A percentile compares a stretch with the other conserved stretches of the same genome.
Conservation (phyloP, 2,113 vertebrate genomes). For the Jacana jacana region DNA sequence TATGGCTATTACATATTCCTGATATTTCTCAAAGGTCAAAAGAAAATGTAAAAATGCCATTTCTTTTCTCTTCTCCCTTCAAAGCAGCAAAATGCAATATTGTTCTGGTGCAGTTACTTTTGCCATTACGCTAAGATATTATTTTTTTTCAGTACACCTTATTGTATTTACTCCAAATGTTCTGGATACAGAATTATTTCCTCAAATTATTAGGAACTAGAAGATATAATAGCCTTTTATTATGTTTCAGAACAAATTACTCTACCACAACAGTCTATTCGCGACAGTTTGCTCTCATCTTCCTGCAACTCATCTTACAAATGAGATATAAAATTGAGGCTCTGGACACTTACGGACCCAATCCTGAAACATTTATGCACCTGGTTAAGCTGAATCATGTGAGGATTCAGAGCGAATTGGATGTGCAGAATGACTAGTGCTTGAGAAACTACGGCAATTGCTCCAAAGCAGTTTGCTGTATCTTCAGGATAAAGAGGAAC, state of each 20-base stretch:
- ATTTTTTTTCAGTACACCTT: slow-evolving; percentile 21
- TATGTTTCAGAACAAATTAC: slow-evolving; percentile 28
- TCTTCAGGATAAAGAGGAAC: neutral
- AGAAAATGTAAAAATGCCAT: slow-evolving; percentile 64
- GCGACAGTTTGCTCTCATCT: slow-evolving; percentile 49
- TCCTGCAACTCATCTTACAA: slow-evolving; percentile 25
- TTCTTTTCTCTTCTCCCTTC: slow-evolving; percentile 40
- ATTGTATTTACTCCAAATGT: slow-evolving; percentile 63
- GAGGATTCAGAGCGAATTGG: neutral
- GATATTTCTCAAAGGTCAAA: slow-evolving; percentile 71
- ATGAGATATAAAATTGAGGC: slow-evolving; percentile 42
- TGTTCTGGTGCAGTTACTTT: slow-evolving; percentile 30
- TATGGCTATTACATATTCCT: slow-evolving; percentile 62
- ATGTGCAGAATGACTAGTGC: neutral
- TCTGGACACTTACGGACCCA: slow-evolving; percentile 19
- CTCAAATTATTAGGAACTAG: slow-evolving; percentile 47
- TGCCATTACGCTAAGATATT: neutral
- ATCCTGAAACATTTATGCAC: slow-evolving; percentile 51
- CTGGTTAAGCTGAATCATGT: slow-evolving; percentile 53
- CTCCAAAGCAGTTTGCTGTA: neutral
- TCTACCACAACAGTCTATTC: slow-evolving; percentile 3
- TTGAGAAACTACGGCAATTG: neutral
- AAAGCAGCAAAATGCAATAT: slow-evolving; percentile 22
- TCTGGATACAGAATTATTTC: slow-evolving; percentile 50
- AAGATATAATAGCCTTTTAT: slow-evolving; percentile 56